A percentile compares a stretch with the other conserved stretches of the same genome.
Conservation (phyloP, 2,888 invertebrate genomes). For the Seladonia tumulorum region DNA sequence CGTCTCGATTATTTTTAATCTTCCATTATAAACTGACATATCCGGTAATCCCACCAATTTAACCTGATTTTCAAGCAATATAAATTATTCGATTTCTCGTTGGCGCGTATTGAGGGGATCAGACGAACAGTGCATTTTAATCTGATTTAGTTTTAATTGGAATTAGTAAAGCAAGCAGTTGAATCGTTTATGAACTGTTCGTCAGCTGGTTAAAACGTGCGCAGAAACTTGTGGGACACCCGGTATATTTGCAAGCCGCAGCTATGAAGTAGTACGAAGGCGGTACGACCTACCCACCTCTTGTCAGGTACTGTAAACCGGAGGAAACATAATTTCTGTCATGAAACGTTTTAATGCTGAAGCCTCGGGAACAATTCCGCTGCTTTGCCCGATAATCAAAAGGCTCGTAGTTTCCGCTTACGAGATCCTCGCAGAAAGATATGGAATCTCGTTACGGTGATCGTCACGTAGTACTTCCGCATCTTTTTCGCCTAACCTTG, state of each 20-base stretch:
- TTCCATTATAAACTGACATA: no score
- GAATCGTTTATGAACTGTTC: no score
- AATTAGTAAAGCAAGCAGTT: no score
- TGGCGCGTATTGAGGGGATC: no score
- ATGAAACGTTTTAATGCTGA: background rate
- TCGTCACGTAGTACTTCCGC: constrained; percentile 26
- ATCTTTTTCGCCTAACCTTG: constrained; percentile 27
- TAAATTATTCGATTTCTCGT: no score
- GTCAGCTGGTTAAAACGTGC: no score
- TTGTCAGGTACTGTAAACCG: background rate
- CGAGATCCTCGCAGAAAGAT: constrained; percentile 13
- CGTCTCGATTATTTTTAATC: no score
- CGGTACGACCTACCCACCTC: background rate
- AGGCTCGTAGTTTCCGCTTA: background rate
- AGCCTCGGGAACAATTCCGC: background rate
- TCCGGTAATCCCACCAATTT: no score
- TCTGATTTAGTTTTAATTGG: no score
- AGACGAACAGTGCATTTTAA: no score
- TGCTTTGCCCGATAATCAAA: background rate
- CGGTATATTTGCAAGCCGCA: background rate
- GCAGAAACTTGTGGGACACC: background rate
- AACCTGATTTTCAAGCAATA: no score
- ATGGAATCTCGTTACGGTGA: constrained; percentile 40
- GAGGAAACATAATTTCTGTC: background rate
- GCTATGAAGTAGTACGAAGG: background rate